Evolutionary conservation across 92 coral and sea anemone species (phyloP), one percentile per base, ranked within the genome.

Genomic region (Actinostola sp.): DNA sequence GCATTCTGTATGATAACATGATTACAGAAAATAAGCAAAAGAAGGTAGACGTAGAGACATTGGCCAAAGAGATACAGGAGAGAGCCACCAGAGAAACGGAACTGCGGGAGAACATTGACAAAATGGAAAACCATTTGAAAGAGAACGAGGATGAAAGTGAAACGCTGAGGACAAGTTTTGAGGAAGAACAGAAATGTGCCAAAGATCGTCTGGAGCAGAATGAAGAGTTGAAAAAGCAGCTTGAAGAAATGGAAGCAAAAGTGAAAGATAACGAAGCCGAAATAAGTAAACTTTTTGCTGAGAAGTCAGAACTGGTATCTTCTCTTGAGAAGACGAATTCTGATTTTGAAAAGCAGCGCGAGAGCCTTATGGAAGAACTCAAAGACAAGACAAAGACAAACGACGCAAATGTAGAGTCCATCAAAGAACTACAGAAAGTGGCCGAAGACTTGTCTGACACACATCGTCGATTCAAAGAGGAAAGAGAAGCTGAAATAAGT

Each of bases 111-210:
- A 80, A 86, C 56, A 74, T 86, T 3, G 41, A 24, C 6, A 53
- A 50, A 53, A 63, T 79, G 8, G 70, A 69, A 59, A 76, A 76
- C 27, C 70, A 80, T 16, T n/a, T 80, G 21, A 76, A 77, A 50
- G 84, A 54, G 46, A 87, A 70, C 50, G 92, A 84, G 55, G 79
- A 73, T 50, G 79, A 63, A 52, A 19, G 76, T 41, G 73, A 45
- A 33, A 62, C 58, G 12, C 28, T 76, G 16, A 58, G 72, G 30
- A 63, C 46, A n/a, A 55, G 74, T 39, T 81, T 75, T 63, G 79
- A 80, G 24, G 86, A 86, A 58, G 84, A 75, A 44, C 71, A 75
- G 29, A 44, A 63, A 27, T 70, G 74, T 55, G 79, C 86, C 11
- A 28, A 68, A 56, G 79, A 86, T 25, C 70, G 82, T 24, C 82